A percentile compares a stretch with the other conserved stretches of the same genome.
Evolutionary conservation across 2,888 invertebrate genomes (phyloP).

Genomic region (Nebria salina): DNA sequence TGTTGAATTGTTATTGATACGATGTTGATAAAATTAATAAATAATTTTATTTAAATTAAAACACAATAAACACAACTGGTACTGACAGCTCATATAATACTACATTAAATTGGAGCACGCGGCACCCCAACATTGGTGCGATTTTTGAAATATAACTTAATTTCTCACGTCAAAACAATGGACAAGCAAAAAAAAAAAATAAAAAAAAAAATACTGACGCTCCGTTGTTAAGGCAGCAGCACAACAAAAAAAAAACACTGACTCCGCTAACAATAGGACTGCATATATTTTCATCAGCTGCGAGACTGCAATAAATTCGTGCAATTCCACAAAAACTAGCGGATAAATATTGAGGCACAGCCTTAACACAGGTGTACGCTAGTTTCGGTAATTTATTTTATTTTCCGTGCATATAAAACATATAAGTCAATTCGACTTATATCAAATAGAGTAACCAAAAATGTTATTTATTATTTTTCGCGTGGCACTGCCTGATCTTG

Average conservation of each 20-base stretch:
- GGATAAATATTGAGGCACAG: background rate
- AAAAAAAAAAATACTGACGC: background rate
- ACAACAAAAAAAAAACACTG: too few species aligned
- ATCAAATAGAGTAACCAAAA: background rate
- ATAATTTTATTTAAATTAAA: background rate
- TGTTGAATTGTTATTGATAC: background rate
- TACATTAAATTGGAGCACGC: background rate
- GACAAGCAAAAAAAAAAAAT: background rate
- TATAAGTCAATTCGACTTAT: background rate
- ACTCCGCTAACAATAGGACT: background rate
- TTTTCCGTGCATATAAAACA: background rate
- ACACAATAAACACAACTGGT: background rate
- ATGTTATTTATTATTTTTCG: background rate
- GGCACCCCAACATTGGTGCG: too few species aligned
- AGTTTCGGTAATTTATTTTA: too few species aligned
- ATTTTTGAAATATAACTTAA: background rate
- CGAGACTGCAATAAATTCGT: background rate
- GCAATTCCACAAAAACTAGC: background rate
- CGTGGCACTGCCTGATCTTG: background rate
- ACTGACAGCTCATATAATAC: background rate
- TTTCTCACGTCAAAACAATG: background rate
- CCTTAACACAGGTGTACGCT: too few species aligned
- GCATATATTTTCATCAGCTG: slow-evolving; percentile 1
- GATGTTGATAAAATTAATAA: background rate
- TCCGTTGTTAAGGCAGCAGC: too few species aligned